Base-by-base conservation (phyloP, 2,888 invertebrate genomes). In the Rhyacophila evoluta region DNA sequence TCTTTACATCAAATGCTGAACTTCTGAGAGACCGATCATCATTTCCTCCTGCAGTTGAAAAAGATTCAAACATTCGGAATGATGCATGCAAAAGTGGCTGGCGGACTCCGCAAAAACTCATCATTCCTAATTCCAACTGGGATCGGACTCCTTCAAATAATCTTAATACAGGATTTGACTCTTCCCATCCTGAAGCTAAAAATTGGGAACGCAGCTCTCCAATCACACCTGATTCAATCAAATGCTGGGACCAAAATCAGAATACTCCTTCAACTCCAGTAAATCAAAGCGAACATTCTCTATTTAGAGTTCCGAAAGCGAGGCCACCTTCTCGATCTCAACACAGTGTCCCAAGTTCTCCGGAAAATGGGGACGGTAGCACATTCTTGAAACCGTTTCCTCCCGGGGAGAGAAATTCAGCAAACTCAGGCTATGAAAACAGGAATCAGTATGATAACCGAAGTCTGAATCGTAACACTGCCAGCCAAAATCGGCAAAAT, bases 361-460 rank as follows among this genome's bases (percentile, higher is more conserved):
- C 87, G 0, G 89, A 91, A 72, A 85, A 87, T 11, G 76, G 88
- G 68, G 91, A 89, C 83, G 88, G 89, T 81, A 89, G 90, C 5
- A 92, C 92, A 5, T 93, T 92, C 84, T 84, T 93, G 12, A 92
- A 92, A 85, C 92, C 93, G 0, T 92, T 91, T 82, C 92, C 92
- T 55, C 92, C 92, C 2, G 87, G 89, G 2, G 91, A 91, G 39
- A 86, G 87, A 83, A 86, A 88, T 4, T 86, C 87, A 76, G 79
- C 87, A 25, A 87, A 84, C 78, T 87, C 88, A 83, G 87, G 88
- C 0, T 89, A 88, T 79, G 90, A 89, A 71, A 87, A 88, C 76
- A 86, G 89, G 83, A 88, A 86, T 85, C 87, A 88, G 5, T 89
- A 89, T 76, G 89, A 89, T 72, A 86, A 84, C 78, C 86, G 87